phyloP scores from a whole-genome alignment of 35 echinoderm and acorn worm genomes.

The Amphiura filiformis region DNA sequence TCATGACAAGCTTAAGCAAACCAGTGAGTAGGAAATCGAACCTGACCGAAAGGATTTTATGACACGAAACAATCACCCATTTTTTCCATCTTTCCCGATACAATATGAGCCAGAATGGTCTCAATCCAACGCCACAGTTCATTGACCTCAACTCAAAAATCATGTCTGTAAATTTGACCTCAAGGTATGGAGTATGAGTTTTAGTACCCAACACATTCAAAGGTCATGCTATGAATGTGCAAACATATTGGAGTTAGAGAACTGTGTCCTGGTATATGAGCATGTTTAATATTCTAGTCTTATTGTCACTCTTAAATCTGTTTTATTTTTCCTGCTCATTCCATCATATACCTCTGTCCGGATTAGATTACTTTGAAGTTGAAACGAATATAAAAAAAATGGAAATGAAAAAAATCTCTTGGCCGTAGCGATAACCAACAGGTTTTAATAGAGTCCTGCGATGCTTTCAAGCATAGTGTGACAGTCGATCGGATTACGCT shows the following conservation, averaged over 20 bases:
- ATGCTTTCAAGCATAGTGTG: neutral
- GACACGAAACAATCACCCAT: neutral
- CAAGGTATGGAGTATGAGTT: too few species aligned
- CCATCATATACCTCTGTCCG: neutral
- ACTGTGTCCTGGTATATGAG: too few species aligned
- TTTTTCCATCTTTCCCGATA: neutral
- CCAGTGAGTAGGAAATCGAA: neutral
- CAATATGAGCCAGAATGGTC: too few species aligned
- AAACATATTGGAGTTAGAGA: too few species aligned
- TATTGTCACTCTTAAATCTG: constrained; percentile 3
- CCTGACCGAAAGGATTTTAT: neutral
- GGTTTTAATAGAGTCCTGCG: neutral
- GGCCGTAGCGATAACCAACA: constrained; percentile 5
- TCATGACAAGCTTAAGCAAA: neutral
- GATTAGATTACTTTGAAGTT: neutral
- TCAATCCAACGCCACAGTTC: too few species aligned
- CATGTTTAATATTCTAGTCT: too few species aligned
- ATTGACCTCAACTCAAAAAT: too few species aligned
- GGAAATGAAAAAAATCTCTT: neutral
- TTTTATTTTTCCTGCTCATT: neutral
- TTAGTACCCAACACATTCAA: too few species aligned
- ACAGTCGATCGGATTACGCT: constrained; percentile 9
- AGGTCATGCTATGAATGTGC: too few species aligned
- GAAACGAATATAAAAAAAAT: neutral
- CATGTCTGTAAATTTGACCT: too few species aligned